These are phyloP conservation scores for Pseudolycoriella hygida DNA, from an alignment of 2,888 invertebrate species.

Conservation along the genomic window DNA sequence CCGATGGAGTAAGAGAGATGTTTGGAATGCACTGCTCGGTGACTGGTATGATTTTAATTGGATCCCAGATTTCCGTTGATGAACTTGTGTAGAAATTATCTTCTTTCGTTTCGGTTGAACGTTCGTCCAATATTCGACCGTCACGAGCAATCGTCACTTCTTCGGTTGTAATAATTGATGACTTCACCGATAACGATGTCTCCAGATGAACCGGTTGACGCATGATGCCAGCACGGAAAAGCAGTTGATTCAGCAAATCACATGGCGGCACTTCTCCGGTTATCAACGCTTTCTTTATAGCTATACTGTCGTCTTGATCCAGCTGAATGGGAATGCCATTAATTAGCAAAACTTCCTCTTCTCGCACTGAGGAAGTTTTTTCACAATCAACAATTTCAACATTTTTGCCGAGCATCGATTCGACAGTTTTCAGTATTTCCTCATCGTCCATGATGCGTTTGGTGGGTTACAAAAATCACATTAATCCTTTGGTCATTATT, in stretches of 20 bases:
- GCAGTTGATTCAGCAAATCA: slow-evolving; percentile 48
- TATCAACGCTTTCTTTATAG: slow-evolving; percentile 47
- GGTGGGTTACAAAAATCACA: background rate
- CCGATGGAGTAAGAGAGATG: slow-evolving; percentile 2
- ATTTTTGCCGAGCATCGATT: slow-evolving; percentile 52
- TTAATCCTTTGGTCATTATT: too few species aligned
- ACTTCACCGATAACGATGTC: slow-evolving; percentile 51
- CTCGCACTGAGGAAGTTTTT: slow-evolving; percentile 49
- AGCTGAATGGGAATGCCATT: slow-evolving; percentile 50
- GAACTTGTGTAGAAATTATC: slow-evolving; percentile 50
- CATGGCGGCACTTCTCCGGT: slow-evolving; percentile 53
- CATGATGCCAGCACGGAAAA: slow-evolving; percentile 44
- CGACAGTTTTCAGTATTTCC: slow-evolving; percentile 56
- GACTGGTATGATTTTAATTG: slow-evolving; percentile 18
- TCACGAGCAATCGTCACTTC: slow-evolving; percentile 49
- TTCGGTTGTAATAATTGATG: slow-evolving; percentile 50
- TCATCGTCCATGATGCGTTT: slow-evolving; percentile 31
- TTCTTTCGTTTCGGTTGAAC: slow-evolving; percentile 50
- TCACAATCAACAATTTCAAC: slow-evolving; percentile 55
- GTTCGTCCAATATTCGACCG: slow-evolving; percentile 49
- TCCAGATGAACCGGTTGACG: slow-evolving; percentile 51
- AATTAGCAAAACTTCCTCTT: slow-evolving; percentile 51
- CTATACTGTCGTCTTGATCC: slow-evolving; percentile 47
- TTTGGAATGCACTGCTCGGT: background rate
- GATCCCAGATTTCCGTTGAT: slow-evolving; percentile 49